Evolutionary conservation across 2,888 invertebrate species (phyloP).

Genomic region (Drosophila atripex): DNA sequence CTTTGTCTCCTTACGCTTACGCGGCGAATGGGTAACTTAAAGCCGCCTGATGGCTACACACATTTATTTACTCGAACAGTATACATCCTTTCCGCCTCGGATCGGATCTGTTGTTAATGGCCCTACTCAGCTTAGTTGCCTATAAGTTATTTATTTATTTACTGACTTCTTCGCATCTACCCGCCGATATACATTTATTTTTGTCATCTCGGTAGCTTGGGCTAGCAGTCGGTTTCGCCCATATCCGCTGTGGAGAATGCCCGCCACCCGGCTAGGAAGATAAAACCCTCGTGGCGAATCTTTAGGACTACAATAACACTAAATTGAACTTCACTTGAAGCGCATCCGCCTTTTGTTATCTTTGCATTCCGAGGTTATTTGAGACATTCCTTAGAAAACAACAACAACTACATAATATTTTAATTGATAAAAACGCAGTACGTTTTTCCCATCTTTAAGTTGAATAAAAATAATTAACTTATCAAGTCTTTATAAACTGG

Average conservation of each 20-base stretch:
- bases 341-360: conserved; percentile 23
- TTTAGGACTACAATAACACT: conserved; percentile 53
- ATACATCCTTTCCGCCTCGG: conserved; percentile 2
- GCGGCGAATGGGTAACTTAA: conserved; percentile 60
- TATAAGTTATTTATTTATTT: conserved; percentile 70
- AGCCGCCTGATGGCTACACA: neutral
- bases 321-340: conserved; percentile 64
- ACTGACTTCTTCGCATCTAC: conserved; percentile 36
- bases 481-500: neutral
- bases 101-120: conserved; percentile 55
- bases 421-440: neutral
- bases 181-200: conserved; percentile 55
- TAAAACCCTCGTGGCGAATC: conserved; percentile 44
- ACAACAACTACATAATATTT: neutral
- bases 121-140: conserved; percentile 60
- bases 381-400: conserved; percentile 2
- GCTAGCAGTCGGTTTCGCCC: conserved; percentile 17
- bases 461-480: neutral
- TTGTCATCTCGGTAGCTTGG: conserved; percentile 20
- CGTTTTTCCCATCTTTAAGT: no score
- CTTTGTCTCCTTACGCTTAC: conserved; percentile 47
- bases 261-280: conserved; percentile 53
- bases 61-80: neutral
- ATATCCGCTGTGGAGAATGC: neutral
- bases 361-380: neutral